phyloP scores from a whole-genome alignment of 2,113 vertebrate genomes.

The Oncorhynchus clarkii region DNA sequence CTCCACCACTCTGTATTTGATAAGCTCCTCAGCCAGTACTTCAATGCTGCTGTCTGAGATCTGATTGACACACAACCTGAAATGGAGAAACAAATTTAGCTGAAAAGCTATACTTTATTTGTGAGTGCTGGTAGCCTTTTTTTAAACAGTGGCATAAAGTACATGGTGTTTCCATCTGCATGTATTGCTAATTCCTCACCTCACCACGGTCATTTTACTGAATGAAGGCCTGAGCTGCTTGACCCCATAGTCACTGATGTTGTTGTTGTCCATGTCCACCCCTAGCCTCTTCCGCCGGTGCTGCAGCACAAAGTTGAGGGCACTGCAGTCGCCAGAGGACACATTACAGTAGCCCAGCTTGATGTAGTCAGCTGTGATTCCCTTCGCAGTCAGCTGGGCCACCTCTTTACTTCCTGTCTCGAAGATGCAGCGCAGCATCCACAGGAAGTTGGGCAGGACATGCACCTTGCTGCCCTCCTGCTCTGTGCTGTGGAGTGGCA shows the following conservation, averaged over 20 bases:
- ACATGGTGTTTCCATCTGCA: background rate
- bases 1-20: conserved; percentile 82
- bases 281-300: conserved; percentile 79
- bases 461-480: conserved; percentile 79
- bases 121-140: background rate
- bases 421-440: conserved; percentile 91
- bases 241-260: conserved; percentile 91
- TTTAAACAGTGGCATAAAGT: background rate
- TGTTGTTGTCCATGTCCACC: conserved; percentile 95
- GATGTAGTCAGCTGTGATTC: conserved; percentile 81
- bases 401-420: conserved; percentile 85
- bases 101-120: too few relatives aligned
- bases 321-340: conserved; percentile 87
- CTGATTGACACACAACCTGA: conserved; percentile 89
- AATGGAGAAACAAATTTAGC: too few relatives aligned
- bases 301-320: conserved; percentile 85
- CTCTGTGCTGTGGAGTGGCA: conserved; percentile 60
- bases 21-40: conserved; percentile 87
- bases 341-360: conserved; percentile 89
- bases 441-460: conserved; percentile 87
- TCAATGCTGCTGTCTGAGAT: conserved; percentile 84
- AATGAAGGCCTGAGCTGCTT: conserved; percentile 85
- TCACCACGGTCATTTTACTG: conserved; percentile 81
- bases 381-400: conserved; percentile 77
- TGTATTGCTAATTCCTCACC: conserved; percentile 70